Base-by-base conservation (phyloP, 2,888 invertebrate genomes). In the Ariolimax columbianus region DNA sequence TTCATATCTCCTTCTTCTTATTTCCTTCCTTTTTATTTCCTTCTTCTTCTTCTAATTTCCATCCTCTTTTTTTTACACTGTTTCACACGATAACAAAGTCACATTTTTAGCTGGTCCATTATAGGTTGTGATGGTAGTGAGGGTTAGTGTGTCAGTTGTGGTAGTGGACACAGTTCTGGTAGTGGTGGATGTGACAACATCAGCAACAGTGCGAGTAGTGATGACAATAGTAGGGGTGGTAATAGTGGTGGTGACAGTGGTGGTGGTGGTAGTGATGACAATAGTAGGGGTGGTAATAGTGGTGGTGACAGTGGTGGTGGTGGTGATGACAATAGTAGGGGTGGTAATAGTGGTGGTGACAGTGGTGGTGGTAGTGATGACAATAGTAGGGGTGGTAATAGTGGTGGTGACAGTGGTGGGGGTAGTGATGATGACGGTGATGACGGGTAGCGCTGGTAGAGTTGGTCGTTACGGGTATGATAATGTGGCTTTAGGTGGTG, bases 361-460 rank as follows among this genome's bases (percentile, higher is more conserved):
- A 26, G 26, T 63, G 23, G 63, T 63, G n/a, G 63, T 63, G n/a
- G 43, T 26, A 77, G 43, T 43, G 43, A 19, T 43, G 36, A n/a
- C 43, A 77, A n/a, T n/a, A n/a, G n/a, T n/a, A n/a, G n/a, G n/a
- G n/a, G n/a, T n/a, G n/a, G n/a, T n/a, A n/a, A n/a, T n/a, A n/a
- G n/a, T n/a, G n/a, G n/a, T n/a, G n/a, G n/a, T n/a, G n/a, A n/a
- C n/a, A n/a, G n/a, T n/a, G n/a, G n/a, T n/a, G n/a, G n/a, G n/a
- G n/a, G n/a, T n/a, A n/a, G n/a, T n/a, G n/a, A n/a, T n/a, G n/a
- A n/a, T 77, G 30, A 47, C 6, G n/a, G 63, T 23, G 7, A 26
- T 26, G 6, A 55, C n/a, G 33, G 38, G 72, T 70, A 72, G 72
- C 70, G 33, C 30, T 51, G 66, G 70, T 72, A 72, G 47, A 70